Base-by-base conservation (phyloP, 1,140 invertebrate species). In the Papilio polyxenes region DNA sequence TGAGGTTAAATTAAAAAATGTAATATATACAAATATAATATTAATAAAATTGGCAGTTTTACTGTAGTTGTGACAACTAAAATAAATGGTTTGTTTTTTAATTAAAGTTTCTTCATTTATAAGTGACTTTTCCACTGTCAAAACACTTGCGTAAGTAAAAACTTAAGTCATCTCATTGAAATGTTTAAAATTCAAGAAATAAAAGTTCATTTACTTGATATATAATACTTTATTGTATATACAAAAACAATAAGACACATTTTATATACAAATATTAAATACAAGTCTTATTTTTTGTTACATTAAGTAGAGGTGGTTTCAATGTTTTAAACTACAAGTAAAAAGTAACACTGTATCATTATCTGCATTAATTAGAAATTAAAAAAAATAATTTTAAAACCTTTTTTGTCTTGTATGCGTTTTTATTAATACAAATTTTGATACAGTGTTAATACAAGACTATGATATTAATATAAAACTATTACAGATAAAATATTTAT, bases 141-240 rank as follows among this genome's bases (percentile, higher is more conserved):
- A 44, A 44, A 44, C 40, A 44, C 4, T 44, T 0, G 40, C 7
- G 4, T 44, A 44, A 44, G 4, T 44, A 44, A 44, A 44, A 44
- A 44, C 40, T 31, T 44, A 44, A 7, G 40, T 44, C 40, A 44
- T 44, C 3, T 44, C 40, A 6, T 44, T 44, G 40, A 44, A 44
- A 44, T 51, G 9, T 9, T 9, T 9, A n/a, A 59, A n/a, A 20
- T 59, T 59, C 56, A 59, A 20, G 5, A 82, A 84, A 65, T 69
- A 80, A 86, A 83, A 82, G 69, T 81, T 80, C 20, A 80, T 78
- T 37, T 84, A 53, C 49, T 84, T 85, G 85, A 77, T 83, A 75
- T 85, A 83, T 88, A 88, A 89, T 87, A 86, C 84, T 91, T 91
- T 91, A 88, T 89, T 88, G 83, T 85, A 85, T 87, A 86, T 87